These are phyloP conservation scores for Meloe dianella DNA, from an alignment of 2,888 invertebrate genomes.

Conservation along the genomic window DNA sequence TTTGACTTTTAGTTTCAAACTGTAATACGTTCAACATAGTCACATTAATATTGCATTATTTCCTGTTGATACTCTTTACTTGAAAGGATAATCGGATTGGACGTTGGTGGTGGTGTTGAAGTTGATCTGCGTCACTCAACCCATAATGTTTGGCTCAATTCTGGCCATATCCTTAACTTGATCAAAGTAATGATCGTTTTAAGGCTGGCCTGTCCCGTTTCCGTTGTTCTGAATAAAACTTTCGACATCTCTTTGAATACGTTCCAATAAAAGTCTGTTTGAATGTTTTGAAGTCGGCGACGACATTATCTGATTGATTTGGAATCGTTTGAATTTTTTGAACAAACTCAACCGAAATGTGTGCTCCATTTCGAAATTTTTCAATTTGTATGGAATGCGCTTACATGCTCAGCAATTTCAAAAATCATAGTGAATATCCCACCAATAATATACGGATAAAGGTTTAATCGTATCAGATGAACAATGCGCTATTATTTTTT, in stretches of 20 bases:
- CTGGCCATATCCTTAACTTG: neutral
- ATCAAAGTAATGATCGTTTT: neutral
- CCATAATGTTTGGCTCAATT: neutral
- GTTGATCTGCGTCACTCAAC: constrained; percentile 10
- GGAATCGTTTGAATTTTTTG: no score
- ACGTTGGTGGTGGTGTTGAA: constrained; percentile 24
- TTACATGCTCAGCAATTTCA: no score
- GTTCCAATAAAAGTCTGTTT: no score
- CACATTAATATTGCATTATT: constrained; percentile 33
- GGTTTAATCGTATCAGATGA: neutral
- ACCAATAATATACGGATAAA: neutral
- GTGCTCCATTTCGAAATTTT: no score
- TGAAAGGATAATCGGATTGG: constrained; percentile 32
- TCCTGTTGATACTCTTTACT: constrained; percentile 37
- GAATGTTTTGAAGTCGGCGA: no score
- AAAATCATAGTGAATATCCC: no score
- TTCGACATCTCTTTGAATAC: no score
- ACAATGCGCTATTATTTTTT: neutral
- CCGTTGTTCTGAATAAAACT: no score
- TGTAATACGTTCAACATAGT: constrained; percentile 30
- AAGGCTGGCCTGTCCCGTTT: no score
- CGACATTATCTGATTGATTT: no score
- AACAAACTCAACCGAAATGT: no score
- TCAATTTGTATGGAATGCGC: no score
- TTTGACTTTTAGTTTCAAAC: constrained; percentile 28